Base-by-base conservation (phyloP, 2,797 vertebrate genomes). In the Hippoglossus hippoglossus region DNA sequence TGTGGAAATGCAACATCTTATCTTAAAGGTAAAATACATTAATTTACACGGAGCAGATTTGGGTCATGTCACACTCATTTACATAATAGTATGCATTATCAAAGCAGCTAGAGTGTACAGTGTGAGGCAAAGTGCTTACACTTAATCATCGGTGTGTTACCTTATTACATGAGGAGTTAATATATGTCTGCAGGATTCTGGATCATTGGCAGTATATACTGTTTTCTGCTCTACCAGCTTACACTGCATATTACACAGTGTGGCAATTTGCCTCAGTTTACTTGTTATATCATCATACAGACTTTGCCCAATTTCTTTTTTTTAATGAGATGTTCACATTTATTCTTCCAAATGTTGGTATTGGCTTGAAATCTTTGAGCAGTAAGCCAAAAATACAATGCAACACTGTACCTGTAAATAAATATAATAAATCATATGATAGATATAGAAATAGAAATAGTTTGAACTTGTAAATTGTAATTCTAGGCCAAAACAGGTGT, bases 21-120 rank as follows among this genome's bases (percentile, higher is more conserved):
- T 91, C 86, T 83, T 89, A 90, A 92, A 94, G 91, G 91, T 94
- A 94, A 94, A 94, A 92, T 90, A 87, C 93, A 94, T 95, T 93
- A 58, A 94, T 95, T 94, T 93, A 89, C 84, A 77, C 57, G 15
- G 81, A 92, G 91, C 93, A 93, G 86, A 95, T 94, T 92, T 93
- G 82, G 93, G 93, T 94, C 92, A 94, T 65, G 90, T 90, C 87
- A 84, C 63, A 59, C 69, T 86, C 85, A 94, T 94, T 94, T 94
- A 89, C 93, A 94, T 95, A 94, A 93, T 79, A 73, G 80, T 91
- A 77, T 90, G 87, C 80, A 87, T 94, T 92, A 93, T 94, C 85
- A 91, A 92, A 90, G 90, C 84, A 90, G 73, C 84, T 46, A 46
- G 92, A 92, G 92, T 91, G 81, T 89, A 71, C 77, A 80, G 77